A percentile compares a stretch with the other conserved stretches of the same genome.
Evolutionary conservation across 2,113 vertebrate species (phyloP).

Genomic region (Pomatorhinus ruficollis): DNA sequence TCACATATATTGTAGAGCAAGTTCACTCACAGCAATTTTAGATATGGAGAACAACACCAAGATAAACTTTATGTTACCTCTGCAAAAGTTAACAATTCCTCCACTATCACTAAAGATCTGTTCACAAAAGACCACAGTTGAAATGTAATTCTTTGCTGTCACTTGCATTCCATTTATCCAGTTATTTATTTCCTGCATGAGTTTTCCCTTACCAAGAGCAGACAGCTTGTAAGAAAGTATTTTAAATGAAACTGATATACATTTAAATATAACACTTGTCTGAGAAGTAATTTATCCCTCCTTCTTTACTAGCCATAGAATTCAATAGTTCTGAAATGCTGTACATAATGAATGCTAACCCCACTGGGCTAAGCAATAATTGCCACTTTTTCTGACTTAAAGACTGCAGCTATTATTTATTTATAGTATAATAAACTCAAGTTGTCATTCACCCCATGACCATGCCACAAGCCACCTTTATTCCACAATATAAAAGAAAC

Average conservation of each 20-base stretch:
- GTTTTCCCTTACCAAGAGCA: background rate
- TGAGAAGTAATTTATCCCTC: constrained; percentile 39
- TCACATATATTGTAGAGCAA: background rate
- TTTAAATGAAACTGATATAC: constrained; percentile 8
- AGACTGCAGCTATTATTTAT: constrained; percentile 48
- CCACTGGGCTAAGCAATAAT: background rate
- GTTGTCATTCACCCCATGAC: constrained; percentile 4
- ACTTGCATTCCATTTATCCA: constrained; percentile 15
- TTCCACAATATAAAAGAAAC: background rate
- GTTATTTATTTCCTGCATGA: background rate
- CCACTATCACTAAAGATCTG: background rate
- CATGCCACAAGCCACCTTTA: background rate
- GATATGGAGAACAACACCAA: background rate
- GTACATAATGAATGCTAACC: background rate
- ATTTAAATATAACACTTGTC: constrained; percentile 31
- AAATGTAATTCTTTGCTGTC: background rate
- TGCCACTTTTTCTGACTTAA: constrained; percentile 16
- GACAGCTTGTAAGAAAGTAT: background rate
- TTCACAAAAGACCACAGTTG: background rate
- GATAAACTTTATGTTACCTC: background rate
- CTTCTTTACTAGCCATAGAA: background rate
- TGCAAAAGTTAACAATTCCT: background rate
- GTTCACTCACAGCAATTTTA: background rate
- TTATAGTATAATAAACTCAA: constrained; percentile 23
- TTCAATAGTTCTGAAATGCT: background rate